Conservation (phyloP, 2,113 vertebrate species). For the Heloderma charlesbogerti region DNA sequence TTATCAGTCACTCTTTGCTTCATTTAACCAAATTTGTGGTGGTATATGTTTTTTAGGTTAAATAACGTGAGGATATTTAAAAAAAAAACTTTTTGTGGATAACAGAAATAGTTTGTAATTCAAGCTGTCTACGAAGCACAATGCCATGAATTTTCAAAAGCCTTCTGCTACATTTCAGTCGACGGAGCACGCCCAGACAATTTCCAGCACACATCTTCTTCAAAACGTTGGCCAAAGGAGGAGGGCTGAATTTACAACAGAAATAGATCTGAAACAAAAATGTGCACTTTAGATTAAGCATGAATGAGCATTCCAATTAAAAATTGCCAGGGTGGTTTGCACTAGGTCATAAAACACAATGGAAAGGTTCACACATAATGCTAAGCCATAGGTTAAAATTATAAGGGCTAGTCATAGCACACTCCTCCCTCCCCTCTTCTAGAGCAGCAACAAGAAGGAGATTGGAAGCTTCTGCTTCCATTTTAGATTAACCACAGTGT, state of each 20-base stretch:
- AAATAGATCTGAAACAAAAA: background rate
- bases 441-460: too few species aligned
- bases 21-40: conserved; percentile 32
- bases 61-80: background rate
- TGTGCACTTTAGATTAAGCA: background rate
- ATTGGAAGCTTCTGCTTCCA: too few species aligned
- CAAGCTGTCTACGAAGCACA: background rate
- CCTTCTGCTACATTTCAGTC: fast-evolving
- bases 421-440: too few species aligned
- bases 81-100: conserved; percentile 10
- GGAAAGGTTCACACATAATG: too few species aligned
- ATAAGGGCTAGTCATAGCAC: too few species aligned
- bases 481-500: background rate
- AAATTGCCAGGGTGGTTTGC: background rate
- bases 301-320: background rate
- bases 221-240: background rate
- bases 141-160: background rate
- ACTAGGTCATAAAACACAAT: background rate
- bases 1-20: conserved; percentile 26
- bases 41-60: background rate
- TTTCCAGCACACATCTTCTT: background rate
- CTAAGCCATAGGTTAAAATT: too few species aligned
- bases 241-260: background rate
- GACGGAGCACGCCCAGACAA: fast-evolving
- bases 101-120: background rate